A percentile compares a stretch with the other conserved stretches of the same genome.
These are phyloP conservation scores for Smutsia gigantea DNA, from an alignment of 2,797 vertebrate genomes.

Conservation along the genomic window DNA sequence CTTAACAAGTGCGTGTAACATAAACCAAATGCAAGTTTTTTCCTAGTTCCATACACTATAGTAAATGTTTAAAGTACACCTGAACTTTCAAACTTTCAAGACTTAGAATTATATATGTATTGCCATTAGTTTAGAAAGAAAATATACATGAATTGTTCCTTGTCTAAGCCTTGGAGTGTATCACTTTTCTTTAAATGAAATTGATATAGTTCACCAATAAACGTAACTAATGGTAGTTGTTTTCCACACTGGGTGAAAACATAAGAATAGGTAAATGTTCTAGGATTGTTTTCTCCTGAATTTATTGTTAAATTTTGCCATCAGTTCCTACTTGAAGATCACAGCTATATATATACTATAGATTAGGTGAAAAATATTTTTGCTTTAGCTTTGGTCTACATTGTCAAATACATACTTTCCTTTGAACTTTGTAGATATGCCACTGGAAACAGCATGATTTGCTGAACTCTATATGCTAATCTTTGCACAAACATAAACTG, in stretches of 20 bases:
- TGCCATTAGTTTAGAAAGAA: not conserved
- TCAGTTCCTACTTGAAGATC: not conserved
- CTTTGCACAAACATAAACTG: not conserved
- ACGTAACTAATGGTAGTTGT: not conserved
- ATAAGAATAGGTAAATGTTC: not conserved
- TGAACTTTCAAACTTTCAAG: not conserved
- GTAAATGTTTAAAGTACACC: not conserved
- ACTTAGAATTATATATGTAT: not conserved
- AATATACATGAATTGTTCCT: not conserved
- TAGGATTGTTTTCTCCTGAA: not conserved
- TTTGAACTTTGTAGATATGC: not conserved
- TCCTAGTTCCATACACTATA: not conserved
- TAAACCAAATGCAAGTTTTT: not conserved
- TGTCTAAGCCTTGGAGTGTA: not conserved
- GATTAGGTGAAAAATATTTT: not conserved
- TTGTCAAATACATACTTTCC: not conserved
- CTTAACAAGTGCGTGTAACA: not conserved
- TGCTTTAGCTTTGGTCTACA: not conserved
- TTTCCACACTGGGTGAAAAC: not conserved
- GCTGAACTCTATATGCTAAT: not conserved
- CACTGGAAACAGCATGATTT: not conserved
- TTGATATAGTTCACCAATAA: not conserved
- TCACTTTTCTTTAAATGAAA: not conserved
- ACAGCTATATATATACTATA: not conserved
- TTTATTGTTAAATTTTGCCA: not conserved